These are phyloP conservation scores for Empidonax traillii DNA, from an alignment of 2,113 vertebrate species.

Conservation along the genomic window DNA sequence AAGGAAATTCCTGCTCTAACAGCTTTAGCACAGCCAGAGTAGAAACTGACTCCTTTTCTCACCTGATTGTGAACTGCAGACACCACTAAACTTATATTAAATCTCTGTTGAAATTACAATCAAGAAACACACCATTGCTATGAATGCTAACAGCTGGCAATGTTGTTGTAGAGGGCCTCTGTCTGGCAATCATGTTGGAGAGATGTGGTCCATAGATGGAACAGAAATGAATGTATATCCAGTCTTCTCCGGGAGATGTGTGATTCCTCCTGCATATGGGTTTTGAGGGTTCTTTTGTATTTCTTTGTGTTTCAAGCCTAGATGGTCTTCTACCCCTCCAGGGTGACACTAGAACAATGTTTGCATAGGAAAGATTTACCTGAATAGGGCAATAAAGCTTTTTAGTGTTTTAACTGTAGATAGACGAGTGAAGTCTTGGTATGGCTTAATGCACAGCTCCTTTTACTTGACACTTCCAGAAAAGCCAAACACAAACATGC, in stretches of 20 bases:
- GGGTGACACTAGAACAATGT: neutral
- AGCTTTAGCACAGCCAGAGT: neutral
- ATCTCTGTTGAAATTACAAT: neutral
- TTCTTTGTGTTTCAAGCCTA: neutral
- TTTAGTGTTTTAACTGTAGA: neutral
- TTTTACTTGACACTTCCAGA: neutral
- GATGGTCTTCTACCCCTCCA: neutral
- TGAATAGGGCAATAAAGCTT: neutral
- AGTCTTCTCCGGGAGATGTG: neutral
- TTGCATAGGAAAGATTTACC: neutral
- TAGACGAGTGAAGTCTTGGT: neutral
- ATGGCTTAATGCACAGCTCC: neutral
- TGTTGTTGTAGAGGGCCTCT: neutral
- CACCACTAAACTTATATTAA: neutral
- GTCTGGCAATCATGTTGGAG: accelerated
- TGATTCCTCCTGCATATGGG: neutral
- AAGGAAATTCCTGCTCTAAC: constrained; percentile 6
- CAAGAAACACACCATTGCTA: neutral
- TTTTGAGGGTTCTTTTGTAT: neutral
- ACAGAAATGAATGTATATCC: neutral
- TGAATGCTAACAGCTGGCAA: neutral
- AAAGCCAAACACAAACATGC: neutral
- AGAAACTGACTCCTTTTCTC: neutral
- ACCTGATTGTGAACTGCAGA: neutral
- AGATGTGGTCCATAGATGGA: neutral